Evolutionary conservation across 2,113 vertebrate species (phyloP), one percentile per base, ranked within the genome.

Genomic region (Salminus brasiliensis): DNA sequence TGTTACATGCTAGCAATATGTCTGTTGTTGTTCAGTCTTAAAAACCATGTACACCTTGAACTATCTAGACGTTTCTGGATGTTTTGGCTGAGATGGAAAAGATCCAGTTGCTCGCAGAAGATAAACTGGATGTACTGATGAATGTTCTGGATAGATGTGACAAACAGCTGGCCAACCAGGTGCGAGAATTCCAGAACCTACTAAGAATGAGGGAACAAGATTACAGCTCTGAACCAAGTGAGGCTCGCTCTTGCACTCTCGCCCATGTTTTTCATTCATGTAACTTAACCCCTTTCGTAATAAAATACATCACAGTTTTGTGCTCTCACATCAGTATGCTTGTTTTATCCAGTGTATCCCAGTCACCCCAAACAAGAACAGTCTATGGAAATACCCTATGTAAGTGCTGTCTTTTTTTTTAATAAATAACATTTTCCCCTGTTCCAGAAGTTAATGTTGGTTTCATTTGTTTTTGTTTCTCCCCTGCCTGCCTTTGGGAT

Each of bases 11-110:
- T n/a, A n/a, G n/a, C n/a, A n/a, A n/a, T n/a, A n/a, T n/a, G n/a
- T n/a, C n/a, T n/a, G n/a, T n/a, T n/a, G n/a, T n/a, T n/a, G n/a
- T n/a, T n/a, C n/a, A n/a, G n/a, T n/a, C n/a, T n/a, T n/a, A n/a
- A n/a, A n/a, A n/a, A n/a, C n/a, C n/a, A n/a, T n/a, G n/a, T 67
- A 55, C 7, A 25, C 1, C 1, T 45, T 81, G 4, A 39, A 27
- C 0, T 13, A 84, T 85, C 0, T 84, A 94, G 93, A 92, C 90
- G 0, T 41, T 77, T 0, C 81, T 94, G 30, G 91, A 92, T 45
- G 49, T 94, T 36, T 85, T 94, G 68, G 16, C 49, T 53, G 90
- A 93, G 81, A 91, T 94, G 92, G 93, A 94, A 84, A 92, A 88
- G 73, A 30, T 10, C 10, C 74, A 68, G 55, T 34, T 55, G 11